These are phyloP conservation scores for crab-eating macaque (Macaca fascicularis) DNA, from an alignment of 2,113 vertebrate genomes.

Conservation along the genomic window DNA sequence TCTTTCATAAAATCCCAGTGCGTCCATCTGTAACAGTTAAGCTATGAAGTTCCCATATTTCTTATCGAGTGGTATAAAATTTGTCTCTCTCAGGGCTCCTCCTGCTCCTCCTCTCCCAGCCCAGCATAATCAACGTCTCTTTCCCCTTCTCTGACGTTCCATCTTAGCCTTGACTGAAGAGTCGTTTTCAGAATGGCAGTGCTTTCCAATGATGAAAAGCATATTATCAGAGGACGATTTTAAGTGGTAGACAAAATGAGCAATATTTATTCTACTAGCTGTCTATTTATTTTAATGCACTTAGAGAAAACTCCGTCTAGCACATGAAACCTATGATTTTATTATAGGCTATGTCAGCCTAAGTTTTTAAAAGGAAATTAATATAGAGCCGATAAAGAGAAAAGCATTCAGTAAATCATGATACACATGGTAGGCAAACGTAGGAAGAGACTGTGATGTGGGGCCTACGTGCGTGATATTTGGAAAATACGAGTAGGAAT, in stretches of 20 bases:
- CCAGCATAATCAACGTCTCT: neutral
- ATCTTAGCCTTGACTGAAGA: neutral
- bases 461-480: neutral
- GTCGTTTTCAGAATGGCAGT: neutral
- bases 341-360: neutral
- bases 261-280: neutral
- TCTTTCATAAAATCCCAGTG: constrained; percentile 24
- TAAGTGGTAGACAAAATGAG: neutral
- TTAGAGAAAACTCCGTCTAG: neutral
- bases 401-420: constrained; percentile 26
- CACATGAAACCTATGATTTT: neutral
- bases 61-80: neutral
- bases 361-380: neutral
- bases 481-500: constrained; percentile 16
- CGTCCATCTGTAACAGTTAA: neutral
- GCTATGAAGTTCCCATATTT: neutral
- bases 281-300: constrained; percentile 39
- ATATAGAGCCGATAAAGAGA: neutral
- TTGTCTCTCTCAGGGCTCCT: neutral
- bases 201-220: neutral
- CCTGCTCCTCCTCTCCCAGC: neutral
- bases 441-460: neutral
- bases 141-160: neutral
- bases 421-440: neutral
- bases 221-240: neutral